Base-by-base conservation (phyloP, 2,888 invertebrate species). In the Seladonia tumulorum region DNA sequence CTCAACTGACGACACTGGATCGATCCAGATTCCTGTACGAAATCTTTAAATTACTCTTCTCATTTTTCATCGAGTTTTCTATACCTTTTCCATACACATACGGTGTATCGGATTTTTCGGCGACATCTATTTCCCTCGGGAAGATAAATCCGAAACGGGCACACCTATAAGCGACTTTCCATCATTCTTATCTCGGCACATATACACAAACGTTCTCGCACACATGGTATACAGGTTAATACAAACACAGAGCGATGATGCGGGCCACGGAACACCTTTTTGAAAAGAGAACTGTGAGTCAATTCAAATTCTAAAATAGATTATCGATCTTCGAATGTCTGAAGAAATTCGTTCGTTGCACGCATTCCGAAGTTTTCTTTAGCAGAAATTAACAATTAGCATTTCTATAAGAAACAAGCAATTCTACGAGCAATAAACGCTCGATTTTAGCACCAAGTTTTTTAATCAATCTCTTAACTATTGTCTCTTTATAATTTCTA, bases 121-220 rank as follows among this genome's bases (percentile, higher is more conserved):
- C 76, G 80, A 79, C 35, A 79, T 83, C 68, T 60, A n/a, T 81
- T 76, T 57, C 60, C 45, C 77, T 70, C 42, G 49, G 72, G 70
- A 70, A 72, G 42, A 47, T 66, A 73, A 45, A 70, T 78, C 53
- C 63, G 57, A 72, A 25, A n/a, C 70, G 35, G 60, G 73, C 80
- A 45, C 76, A 82, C 75, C 72, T 88, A 88, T 45, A 88, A 87
- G 85, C 86, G 18, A 75, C 72, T 81, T 60, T 81, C 45, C 80
- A 25, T 77, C 63, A 45, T 79, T 68, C 39, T 66, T 77, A 66
- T 35, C 49, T 66, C 63, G 14, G 57, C 66, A 49, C 76, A 73
- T 66, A 76, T 49, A 80, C 35, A 76, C 29, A 35, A 68, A n/a
- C n/a, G 42, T 63, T n/a, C 47, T 57, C 45, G 29, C 76, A 18